Conservation (phyloP, 2,888 invertebrate species). For the Odontothrips loti region DNA sequence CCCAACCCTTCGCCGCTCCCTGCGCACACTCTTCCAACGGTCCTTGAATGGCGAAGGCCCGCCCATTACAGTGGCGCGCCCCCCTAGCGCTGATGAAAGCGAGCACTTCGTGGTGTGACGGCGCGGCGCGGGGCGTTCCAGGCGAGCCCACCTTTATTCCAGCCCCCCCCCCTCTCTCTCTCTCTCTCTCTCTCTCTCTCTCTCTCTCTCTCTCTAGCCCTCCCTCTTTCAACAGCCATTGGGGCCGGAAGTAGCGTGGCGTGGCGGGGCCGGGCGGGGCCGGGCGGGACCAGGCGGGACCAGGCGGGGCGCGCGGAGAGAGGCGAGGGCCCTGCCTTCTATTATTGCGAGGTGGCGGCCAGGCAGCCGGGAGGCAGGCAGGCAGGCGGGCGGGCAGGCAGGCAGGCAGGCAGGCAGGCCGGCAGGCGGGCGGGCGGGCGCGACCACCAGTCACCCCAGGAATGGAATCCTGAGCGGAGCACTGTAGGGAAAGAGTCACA, state of each 20-base stretch:
- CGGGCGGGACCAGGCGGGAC: no score
- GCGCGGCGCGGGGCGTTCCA: slow-evolving; percentile 4
- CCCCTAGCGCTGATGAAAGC: background rate
- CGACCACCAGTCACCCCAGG: background rate
- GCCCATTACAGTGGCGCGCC: background rate
- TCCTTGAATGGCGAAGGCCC: background rate
- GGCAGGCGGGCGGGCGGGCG: background rate
- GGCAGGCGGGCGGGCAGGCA: no score
- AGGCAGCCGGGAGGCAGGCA: background rate
- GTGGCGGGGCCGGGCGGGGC: slow-evolving; percentile 1
- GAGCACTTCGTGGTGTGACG: slow-evolving; percentile 9
- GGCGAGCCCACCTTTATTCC: background rate
- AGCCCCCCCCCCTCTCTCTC: background rate
- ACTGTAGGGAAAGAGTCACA: no score
- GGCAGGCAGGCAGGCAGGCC: no score
- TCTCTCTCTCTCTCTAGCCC: no score
- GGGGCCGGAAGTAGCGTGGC: background rate
- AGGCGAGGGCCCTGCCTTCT: background rate
- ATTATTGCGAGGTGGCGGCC: background rate
- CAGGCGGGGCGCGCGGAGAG: slow-evolving; percentile 1
- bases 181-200: background rate
- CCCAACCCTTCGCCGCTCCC: background rate
- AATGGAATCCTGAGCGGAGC: background rate
- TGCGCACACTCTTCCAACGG: background rate
- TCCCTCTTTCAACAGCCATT: slow-evolving; percentile 14